phyloP scores from a whole-genome alignment of 1,140 invertebrate species.

The Glossosoma conforme region DNA sequence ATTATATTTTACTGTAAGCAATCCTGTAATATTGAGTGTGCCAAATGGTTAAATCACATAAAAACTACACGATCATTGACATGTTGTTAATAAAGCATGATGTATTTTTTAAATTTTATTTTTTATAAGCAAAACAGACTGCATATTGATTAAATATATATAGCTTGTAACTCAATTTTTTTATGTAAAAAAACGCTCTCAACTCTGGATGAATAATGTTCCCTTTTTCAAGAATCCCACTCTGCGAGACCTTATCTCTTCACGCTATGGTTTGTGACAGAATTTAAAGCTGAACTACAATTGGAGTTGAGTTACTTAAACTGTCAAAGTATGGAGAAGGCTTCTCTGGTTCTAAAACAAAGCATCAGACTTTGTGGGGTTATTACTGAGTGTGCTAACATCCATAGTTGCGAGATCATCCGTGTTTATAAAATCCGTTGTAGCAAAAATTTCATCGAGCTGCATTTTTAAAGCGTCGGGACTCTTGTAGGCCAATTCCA shows the following conservation, averaged over 20 bases:
- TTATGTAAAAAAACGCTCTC: too few relatives aligned
- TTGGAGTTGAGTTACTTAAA: constrained; percentile 38
- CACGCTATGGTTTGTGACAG: constrained; percentile 34
- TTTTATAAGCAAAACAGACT: too few relatives aligned
- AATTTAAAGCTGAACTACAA: constrained; percentile 41
- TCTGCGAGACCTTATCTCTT: constrained; percentile 28
- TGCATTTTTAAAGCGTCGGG: constrained; percentile 23
- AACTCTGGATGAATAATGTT: too few relatives aligned
- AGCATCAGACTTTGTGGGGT: constrained; percentile 29
- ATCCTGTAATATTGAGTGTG: too few relatives aligned
- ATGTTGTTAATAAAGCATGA: too few relatives aligned
- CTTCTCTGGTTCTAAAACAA: constrained; percentile 31
- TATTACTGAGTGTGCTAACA: constrained; percentile 33
- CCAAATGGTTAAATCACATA: too few relatives aligned
- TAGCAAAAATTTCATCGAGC: constrained; percentile 37
- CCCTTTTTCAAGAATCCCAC: constrained; percentile 27
- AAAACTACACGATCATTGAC: too few relatives aligned
- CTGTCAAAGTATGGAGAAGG: constrained; percentile 46
- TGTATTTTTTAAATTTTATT: too few relatives aligned
- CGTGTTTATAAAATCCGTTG: constrained; percentile 37
- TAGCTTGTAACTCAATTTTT: too few relatives aligned
- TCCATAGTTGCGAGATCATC: constrained; percentile 37
- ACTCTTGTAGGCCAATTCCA: constrained; percentile 25
- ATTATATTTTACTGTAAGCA: too few relatives aligned
- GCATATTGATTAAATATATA: too few relatives aligned